phyloP scores from a whole-genome alignment of 2,888 invertebrate species.

The Ornithoptera priamus region DNA sequence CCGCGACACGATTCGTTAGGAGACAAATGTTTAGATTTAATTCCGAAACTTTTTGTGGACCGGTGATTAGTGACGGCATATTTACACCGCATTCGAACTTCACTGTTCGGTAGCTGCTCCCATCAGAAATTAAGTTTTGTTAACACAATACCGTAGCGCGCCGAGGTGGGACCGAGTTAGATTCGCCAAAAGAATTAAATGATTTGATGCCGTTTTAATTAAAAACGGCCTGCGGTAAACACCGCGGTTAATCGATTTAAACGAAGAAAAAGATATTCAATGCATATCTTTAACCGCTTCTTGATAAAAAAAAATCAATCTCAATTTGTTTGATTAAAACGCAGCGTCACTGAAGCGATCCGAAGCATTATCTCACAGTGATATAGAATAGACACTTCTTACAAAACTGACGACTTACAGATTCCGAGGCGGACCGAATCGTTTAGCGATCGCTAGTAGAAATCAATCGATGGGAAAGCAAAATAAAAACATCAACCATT shows the following conservation, averaged over 20 bases:
- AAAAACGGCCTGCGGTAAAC: constrained; percentile 28
- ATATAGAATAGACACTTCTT: constrained; percentile 51
- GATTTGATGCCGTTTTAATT: constrained; percentile 35
- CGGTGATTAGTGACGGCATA: constrained; percentile 72
- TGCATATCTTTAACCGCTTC: constrained; percentile 27
- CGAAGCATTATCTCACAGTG: constrained; percentile 60
- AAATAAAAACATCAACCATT: constrained; percentile 45
- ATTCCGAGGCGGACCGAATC: constrained; percentile 57
- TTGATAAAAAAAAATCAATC: constrained; percentile 39
- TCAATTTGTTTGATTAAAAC: constrained; percentile 37
- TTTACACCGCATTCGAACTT: constrained; percentile 63
- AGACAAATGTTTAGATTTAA: constrained; percentile 80
- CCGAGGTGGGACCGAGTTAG: constrained; percentile 21
- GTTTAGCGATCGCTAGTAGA: constrained; percentile 58
- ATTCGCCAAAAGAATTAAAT: constrained; percentile 25
- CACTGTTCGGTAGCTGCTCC: constrained; percentile 62
- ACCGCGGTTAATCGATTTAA: constrained; percentile 24
- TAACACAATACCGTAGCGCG: constrained; percentile 30
- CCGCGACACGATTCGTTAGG: constrained; percentile 78
- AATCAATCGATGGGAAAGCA: constrained; percentile 58
- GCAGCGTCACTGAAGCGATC: constrained; percentile 49
- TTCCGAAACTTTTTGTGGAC: constrained; percentile 62
- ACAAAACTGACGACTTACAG: constrained; percentile 52
- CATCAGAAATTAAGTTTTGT: constrained; percentile 64
- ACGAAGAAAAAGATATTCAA: constrained; percentile 24